These are phyloP conservation scores for Parnassius orleans DNA, from an alignment of 2,888 invertebrate species.

Conservation along the genomic window DNA sequence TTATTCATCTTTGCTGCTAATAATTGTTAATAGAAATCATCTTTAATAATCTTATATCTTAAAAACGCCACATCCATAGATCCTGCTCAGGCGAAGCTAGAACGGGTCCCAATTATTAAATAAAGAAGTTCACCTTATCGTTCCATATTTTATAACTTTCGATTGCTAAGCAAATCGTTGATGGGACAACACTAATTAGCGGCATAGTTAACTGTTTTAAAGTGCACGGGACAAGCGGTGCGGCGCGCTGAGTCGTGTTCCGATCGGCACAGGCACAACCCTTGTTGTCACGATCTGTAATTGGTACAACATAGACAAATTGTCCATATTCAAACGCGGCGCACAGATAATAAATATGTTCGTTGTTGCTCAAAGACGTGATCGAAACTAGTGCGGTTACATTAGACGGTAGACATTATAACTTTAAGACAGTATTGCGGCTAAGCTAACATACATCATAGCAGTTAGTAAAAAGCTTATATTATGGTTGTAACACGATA, in stretches of 20 bases:
- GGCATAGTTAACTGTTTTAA: slow-evolving; percentile 3
- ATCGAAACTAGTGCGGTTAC: not conserved
- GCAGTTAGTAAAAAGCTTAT: no score
- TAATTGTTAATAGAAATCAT: no score
- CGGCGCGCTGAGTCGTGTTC: slow-evolving; percentile 14
- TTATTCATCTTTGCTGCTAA: no score
- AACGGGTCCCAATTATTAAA: no score
- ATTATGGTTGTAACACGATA: no score
- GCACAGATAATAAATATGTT: slow-evolving; percentile 15
- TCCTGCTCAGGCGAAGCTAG: no score
- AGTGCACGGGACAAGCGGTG: slow-evolving; percentile 6
- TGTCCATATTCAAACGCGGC: slow-evolving; percentile 8
- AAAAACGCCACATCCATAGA: no score
- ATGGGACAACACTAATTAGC: slow-evolving; percentile 19
- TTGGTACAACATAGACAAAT: slow-evolving; percentile 26
- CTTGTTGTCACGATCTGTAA: slow-evolving; percentile 25
- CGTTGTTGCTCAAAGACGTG: slow-evolving; percentile 8
- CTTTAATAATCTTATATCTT: no score
- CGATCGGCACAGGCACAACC: slow-evolving; percentile 7
- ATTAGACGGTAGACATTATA: no score
- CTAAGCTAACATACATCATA: no score
- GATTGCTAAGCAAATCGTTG: not conserved
- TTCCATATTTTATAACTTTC: not conserved
- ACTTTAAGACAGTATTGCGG: no score
- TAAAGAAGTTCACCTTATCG: no score